phyloP scores from a whole-genome alignment of 2,113 vertebrate genomes.

The Gymnarchus niloticus region DNA sequence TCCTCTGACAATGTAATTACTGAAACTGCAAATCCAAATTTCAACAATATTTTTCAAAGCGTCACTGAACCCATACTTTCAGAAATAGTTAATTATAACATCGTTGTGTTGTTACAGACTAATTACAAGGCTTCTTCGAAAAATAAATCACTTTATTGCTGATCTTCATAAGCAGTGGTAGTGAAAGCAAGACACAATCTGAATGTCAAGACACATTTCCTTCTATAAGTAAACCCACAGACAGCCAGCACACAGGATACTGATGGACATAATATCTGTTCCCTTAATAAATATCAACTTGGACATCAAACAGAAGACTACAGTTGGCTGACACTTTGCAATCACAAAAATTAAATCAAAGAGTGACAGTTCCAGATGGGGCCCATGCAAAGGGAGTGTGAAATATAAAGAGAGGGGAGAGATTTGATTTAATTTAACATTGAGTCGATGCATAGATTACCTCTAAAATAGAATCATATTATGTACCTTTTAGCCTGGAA shows the following conservation, averaged over 20 bases:
- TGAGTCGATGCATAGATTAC: background rate
- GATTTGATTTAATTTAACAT: slow-evolving; percentile 3
- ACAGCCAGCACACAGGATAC: background rate
- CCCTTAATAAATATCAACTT: background rate
- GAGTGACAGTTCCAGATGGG: slow-evolving; percentile 2
- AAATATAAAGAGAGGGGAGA: background rate
- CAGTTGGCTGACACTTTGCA: background rate
- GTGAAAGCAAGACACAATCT: background rate
- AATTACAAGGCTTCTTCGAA: background rate
- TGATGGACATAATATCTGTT: background rate
- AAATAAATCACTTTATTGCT: background rate
- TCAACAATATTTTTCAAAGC: background rate
- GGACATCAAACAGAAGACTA: background rate
- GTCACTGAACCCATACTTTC: background rate
- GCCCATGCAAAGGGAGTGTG: background rate
- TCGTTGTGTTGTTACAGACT: background rate
- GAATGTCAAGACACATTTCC: background rate
- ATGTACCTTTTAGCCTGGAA: background rate
- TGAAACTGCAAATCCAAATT: background rate
- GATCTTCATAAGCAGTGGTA: background rate
- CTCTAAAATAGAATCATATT: background rate
- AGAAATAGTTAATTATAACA: background rate
- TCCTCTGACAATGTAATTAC: background rate
- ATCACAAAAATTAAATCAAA: background rate
- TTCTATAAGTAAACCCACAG: background rate